A percentile compares a stretch with the other conserved stretches of the same genome.
Conservation (phyloP, 2,888 invertebrate genomes). For the Drosophila mulleri region DNA sequence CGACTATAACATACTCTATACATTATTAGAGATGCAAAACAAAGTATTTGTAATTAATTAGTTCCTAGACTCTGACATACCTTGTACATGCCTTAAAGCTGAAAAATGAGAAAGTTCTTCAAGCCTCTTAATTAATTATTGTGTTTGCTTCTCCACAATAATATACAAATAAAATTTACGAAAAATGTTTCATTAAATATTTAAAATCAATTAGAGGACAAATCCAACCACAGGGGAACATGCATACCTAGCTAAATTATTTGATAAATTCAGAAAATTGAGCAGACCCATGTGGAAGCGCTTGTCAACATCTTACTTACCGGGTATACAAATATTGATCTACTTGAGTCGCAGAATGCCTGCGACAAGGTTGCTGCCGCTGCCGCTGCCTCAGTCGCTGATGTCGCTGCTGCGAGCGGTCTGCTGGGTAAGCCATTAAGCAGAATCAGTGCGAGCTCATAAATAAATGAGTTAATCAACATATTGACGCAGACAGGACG, state of each 20-base stretch:
- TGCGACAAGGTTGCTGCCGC: slow-evolving; percentile 20
- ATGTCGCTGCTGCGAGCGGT: slow-evolving; percentile 10
- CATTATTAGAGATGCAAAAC: neutral
- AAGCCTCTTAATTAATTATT: neutral
- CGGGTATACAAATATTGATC: slow-evolving; percentile 48
- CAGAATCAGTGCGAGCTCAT: slow-evolving; percentile 70
- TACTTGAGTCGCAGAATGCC: slow-evolving; percentile 38
- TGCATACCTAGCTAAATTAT: neutral
- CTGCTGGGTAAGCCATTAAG: slow-evolving; percentile 66
- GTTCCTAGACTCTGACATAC: neutral
- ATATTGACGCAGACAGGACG: slow-evolving; percentile 62
- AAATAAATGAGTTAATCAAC: slow-evolving; percentile 80
- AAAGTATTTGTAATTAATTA: no score
- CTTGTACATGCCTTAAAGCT: neutral
- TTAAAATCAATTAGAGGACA: neutral
- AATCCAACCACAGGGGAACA: neutral
- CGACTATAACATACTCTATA: slow-evolving; percentile 8
- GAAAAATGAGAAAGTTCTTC: no score
- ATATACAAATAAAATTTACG: neutral
- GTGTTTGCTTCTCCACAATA: neutral
- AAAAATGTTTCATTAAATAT: neutral
- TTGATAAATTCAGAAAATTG: neutral
- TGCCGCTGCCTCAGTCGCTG: neutral
- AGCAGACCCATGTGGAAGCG: neutral
- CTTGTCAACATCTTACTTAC: neutral